Evolutionary conservation across 92 coral and sea anemone genomes (phyloP).

Genomic region (Zoanthus solanderi): DNA sequence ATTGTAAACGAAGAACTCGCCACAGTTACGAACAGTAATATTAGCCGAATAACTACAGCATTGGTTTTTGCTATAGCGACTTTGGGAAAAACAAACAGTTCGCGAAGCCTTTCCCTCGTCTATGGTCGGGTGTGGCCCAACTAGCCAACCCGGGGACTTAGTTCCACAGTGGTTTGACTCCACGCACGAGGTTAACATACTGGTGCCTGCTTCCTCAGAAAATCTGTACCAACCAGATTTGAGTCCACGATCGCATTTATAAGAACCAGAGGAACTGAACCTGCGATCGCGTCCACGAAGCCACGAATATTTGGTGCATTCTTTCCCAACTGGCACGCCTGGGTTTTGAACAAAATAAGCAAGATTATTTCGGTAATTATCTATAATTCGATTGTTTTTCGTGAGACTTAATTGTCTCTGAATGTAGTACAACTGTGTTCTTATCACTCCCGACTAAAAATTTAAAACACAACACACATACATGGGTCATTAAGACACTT

Average conservation of each 20-base stretch:
- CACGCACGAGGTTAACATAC: conserved; percentile 80
- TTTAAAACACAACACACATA: too few species aligned
- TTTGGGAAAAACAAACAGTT: conserved; percentile 18
- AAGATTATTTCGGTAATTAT: too few species aligned
- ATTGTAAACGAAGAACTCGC: conserved; percentile 21
- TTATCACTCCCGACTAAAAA: too few species aligned
- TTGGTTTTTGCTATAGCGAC: background rate
- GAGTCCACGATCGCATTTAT: conserved; percentile 68
- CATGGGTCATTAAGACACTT: too few species aligned
- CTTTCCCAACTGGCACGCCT: conserved; percentile 10
- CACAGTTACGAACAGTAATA: conserved; percentile 39
- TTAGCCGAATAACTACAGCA: background rate
- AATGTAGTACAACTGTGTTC: too few species aligned
- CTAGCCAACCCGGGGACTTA: conserved; percentile 77
- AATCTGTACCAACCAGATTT: conserved; percentile 87
- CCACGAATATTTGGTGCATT: conserved; percentile 14
- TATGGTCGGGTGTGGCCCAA: conserved; percentile 19
- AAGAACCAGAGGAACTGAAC: conserved; percentile 1
- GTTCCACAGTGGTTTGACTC: conserved; percentile 70
- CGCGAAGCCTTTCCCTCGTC: conserved; percentile 26
- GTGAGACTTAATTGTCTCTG: too few species aligned
- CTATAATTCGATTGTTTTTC: too few species aligned
- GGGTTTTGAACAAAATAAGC: too few species aligned
- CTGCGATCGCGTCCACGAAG: conserved; percentile 18
- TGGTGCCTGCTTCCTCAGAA: conserved; percentile 75